phyloP scores from a whole-genome alignment of 2,888 invertebrate species.

The Stenodera caucasica region DNA sequence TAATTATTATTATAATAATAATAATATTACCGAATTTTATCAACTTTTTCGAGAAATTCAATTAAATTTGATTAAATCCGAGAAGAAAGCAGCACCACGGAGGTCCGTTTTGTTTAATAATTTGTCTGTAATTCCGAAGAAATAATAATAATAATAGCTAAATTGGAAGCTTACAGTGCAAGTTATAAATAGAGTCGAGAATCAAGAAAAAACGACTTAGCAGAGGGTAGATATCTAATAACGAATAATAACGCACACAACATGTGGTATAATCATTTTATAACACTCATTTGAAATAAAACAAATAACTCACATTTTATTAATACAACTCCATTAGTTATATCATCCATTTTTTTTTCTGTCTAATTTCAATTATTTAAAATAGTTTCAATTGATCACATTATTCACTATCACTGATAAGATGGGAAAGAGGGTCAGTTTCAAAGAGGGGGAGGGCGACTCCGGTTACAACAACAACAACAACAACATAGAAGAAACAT shows the following conservation, averaged over 20 bases:
- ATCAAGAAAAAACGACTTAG: background rate
- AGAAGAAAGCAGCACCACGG: background rate
- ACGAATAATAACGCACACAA: conserved; percentile 16
- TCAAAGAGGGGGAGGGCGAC: background rate
- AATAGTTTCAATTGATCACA: background rate
- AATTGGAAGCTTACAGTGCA: background rate
- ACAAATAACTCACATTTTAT: conserved; percentile 68
- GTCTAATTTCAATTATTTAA: too few species aligned
- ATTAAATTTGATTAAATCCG: background rate
- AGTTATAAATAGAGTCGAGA: background rate
- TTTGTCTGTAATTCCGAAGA: background rate
- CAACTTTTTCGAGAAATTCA: too few species aligned
- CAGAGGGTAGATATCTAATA: background rate
- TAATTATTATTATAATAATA: too few species aligned
- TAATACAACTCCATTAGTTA: conserved; percentile 71
- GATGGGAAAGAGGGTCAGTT: background rate
- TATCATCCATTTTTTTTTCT: conserved; percentile 66
- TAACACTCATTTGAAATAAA: background rate
- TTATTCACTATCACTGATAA: background rate
- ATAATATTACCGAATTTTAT: too few species aligned
- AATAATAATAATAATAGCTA: background rate
- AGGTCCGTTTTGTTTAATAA: background rate
- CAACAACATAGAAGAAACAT: conserved; percentile 24
- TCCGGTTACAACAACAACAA: background rate
- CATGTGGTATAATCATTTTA: conserved; percentile 18